Base-by-base conservation (phyloP, 2,888 invertebrate species). In the Chaetogeoica ovagalla region DNA sequence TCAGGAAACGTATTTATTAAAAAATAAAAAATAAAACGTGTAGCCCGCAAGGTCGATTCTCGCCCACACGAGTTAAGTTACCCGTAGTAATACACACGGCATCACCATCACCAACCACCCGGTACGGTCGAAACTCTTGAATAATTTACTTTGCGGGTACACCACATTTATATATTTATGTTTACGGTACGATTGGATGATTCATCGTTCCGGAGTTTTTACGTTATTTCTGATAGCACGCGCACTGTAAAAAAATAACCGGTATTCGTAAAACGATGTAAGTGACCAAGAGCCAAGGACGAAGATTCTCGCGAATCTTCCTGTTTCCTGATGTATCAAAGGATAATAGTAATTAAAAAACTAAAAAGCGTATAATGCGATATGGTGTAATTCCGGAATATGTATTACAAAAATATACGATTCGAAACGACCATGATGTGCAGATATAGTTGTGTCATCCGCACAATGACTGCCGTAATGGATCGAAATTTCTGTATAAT, bases 141-240 rank as follows among this genome's bases (percentile, higher is more conserved):
- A 66, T 75, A 75, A 75, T 75, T 76, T 76, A 68, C 59, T 59
- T 59, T 11, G 5, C 19, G 43, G 15, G 30, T 63, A 60, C 9
- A 21, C n/a, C n/a, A n/a, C n/a, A n/a, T n/a, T n/a, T 43, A 43
- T 9, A 43, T 1, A 43, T 43, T 43, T 43, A 30, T 30, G 57
- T 60, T 7, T 23, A 60, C 23, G 3, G 60, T 30, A 52, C 65
- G 55, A 65, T 57, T 57, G 65, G 52, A 75, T 66, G 75, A 75
- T 66, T 75, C 75, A 75, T 30, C 30, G 7, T 68, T 76, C 59
- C 59, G 43, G 66, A 66, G 59, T 59, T 75, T 74, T 57, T 69
- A 55, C n/a, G 21, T 43, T 66, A 59, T 66, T 66, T 68, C 23
- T 68, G 5, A 68, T 68, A 76, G n/a, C 43, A 59, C 55, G 4